A percentile compares a stretch with the other conserved stretches of the same genome.
Conservation (phyloP, 2,113 vertebrate genomes). For the Sorex araneus region DNA sequence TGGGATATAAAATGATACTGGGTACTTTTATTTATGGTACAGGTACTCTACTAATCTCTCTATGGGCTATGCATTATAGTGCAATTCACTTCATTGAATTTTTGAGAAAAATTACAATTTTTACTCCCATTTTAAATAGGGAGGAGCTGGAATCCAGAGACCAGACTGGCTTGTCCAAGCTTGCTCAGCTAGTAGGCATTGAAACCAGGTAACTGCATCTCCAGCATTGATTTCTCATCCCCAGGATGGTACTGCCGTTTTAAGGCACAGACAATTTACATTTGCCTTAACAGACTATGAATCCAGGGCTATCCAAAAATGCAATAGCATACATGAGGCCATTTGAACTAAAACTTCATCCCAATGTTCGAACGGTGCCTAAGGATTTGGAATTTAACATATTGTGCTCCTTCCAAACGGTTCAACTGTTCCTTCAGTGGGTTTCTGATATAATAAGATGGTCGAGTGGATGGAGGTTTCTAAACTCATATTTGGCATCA, state of each 20-base stretch:
- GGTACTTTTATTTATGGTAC: background rate
- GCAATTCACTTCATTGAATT: background rate
- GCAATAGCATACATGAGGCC: background rate
- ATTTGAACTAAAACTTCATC: conserved; percentile 37
- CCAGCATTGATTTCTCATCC: background rate
- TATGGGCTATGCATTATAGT: background rate
- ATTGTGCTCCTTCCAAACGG: background rate
- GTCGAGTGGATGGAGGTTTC: conserved; percentile 64
- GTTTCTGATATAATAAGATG: conserved; percentile 72
- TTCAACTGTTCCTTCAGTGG: conserved; percentile 57
- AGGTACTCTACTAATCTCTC: background rate
- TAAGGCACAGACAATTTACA: background rate
- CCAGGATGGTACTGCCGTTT: background rate
- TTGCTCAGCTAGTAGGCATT: background rate
- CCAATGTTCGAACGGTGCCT: conserved; percentile 46
- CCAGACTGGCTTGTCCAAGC: background rate
- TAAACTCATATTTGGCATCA: conserved; percentile 76
- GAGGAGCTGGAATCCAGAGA: conserved; percentile 2
- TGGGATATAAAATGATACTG: background rate
- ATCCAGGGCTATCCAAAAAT: background rate
- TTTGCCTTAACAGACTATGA: background rate
- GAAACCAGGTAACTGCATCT: background rate
- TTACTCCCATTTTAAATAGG: conserved; percentile 41
- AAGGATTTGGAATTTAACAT: conserved; percentile 44
- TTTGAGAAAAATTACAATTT: background rate